These are phyloP conservation scores for Garra rufa DNA, from an alignment of 2,113 vertebrate genomes.

Conservation along the genomic window DNA sequence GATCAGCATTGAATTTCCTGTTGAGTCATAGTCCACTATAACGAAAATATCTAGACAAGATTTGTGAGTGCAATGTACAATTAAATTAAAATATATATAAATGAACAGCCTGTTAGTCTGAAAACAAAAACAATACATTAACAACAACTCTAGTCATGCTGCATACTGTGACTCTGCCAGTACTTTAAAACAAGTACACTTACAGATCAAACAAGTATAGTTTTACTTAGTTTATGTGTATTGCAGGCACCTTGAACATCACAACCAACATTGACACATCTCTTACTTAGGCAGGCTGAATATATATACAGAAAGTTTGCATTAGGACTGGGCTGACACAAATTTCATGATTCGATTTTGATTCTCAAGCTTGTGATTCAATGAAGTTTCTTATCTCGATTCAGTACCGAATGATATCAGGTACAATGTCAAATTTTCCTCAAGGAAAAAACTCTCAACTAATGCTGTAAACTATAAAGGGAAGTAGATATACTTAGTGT, in stretches of 20 bases:
- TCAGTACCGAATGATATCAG: not conserved
- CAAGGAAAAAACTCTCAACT: not conserved
- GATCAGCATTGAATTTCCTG: not conserved
- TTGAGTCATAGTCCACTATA: not conserved
- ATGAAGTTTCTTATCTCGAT: not conserved
- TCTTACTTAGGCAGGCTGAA: not conserved
- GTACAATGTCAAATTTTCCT: not conserved
- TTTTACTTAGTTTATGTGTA: not conserved
- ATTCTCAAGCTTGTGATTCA: not conserved
- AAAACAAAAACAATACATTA: too few relatives aligned
- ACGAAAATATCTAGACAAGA: not conserved
- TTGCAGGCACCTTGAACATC: not conserved
- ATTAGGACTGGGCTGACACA: not conserved
- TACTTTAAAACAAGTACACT: constrained; percentile 7
- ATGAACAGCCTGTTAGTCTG: not conserved
- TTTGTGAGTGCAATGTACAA: not conserved
- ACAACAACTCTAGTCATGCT: not conserved
- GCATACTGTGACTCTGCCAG: not conserved
- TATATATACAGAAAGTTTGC: not conserved
- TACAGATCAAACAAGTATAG: not conserved
- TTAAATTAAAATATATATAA: not conserved
- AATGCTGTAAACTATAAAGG: not conserved
- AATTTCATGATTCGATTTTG: not conserved
- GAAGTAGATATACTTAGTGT: too few relatives aligned
- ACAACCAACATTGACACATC: not conserved